These are phyloP conservation scores for Willowsia nigromaculata DNA, from an alignment of 2,888 invertebrate species.

Conservation along the genomic window DNA sequence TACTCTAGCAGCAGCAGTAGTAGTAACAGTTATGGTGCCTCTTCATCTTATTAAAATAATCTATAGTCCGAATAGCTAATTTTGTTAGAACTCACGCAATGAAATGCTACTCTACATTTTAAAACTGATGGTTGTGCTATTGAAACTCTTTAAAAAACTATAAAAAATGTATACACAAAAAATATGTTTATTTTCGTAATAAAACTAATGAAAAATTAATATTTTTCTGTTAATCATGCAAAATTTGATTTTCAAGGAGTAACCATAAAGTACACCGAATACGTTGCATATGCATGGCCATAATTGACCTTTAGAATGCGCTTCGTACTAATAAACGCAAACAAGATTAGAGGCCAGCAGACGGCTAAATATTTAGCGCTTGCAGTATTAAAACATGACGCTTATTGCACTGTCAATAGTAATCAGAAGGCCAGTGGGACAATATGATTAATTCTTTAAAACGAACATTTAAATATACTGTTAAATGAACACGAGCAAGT, in stretches of 20 bases:
- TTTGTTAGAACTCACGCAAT: not conserved
- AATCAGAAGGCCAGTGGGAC: not conserved
- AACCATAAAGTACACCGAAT: not conserved
- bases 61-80: not conserved
- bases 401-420: too few relatives aligned
- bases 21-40: not conserved
- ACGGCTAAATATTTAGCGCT: not conserved
- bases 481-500: not conserved
- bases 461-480: not conserved
- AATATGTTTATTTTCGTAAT: conserved; percentile 37
- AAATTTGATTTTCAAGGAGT: not conserved
- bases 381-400: not conserved
- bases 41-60: not conserved
- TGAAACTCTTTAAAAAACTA: not conserved
- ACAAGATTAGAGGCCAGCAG: not conserved
- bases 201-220: not conserved
- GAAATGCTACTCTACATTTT: not conserved
- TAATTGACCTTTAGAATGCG: not conserved
- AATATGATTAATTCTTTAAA: not conserved
- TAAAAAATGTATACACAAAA: too few relatives aligned
- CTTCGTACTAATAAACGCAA: not conserved
- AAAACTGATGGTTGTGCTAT: not conserved
- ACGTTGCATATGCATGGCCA: not conserved
- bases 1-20: not conserved
- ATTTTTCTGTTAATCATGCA: not conserved